Evolutionary conservation across 2,797 vertebrate genomes (phyloP), one percentile per base, ranked within the genome.

Genomic region (Manis javanica): DNA sequence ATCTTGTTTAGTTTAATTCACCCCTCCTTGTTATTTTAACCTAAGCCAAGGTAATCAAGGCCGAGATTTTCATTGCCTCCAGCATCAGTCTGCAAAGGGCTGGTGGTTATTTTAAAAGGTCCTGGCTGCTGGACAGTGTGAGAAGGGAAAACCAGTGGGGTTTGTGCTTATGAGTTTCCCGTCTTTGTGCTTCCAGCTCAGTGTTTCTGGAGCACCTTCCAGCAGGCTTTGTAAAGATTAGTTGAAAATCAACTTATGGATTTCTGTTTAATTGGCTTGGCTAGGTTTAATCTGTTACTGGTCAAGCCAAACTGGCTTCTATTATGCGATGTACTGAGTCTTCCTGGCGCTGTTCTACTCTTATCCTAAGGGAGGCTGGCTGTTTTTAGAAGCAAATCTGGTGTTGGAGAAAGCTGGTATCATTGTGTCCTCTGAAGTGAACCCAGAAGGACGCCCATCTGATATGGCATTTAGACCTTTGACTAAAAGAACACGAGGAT

Each of bases 261-360:
- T 97, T 97, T 89, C 59, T 96, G 87, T 34, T 57, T 97, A 96
- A 97, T 94, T 96, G 95, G 90, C 75, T 97, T 94, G 91, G 87
- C 91, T 66, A 51, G 83, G 94, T 87, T 89, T 81, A 91, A 93
- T 97, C 88, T 91, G 87, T 85, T 94, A 46, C 10, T 91, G 96
- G 95, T 96, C 91, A 46, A 69, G 75, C 55, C 75, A 94, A 82
- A 78, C 96, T 96, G 96, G 96, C 79, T 97, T 94, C 93, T 66
- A 96, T 97, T 95, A 93, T 16, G 71, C 72, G 90, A 86, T 3
- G 2, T 31, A 16, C 51, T 3, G 75, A 90, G 93, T 69, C 81
- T 96, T 98, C 97, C 94, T 16, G 7, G 94, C 19, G 9, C 57
- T 87, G 26, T 57, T 95, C 55, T 89, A 23, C 63, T 95, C 55